Conservation (phyloP, 2,797 vertebrate species). For the Uromys caudimaculatus region DNA sequence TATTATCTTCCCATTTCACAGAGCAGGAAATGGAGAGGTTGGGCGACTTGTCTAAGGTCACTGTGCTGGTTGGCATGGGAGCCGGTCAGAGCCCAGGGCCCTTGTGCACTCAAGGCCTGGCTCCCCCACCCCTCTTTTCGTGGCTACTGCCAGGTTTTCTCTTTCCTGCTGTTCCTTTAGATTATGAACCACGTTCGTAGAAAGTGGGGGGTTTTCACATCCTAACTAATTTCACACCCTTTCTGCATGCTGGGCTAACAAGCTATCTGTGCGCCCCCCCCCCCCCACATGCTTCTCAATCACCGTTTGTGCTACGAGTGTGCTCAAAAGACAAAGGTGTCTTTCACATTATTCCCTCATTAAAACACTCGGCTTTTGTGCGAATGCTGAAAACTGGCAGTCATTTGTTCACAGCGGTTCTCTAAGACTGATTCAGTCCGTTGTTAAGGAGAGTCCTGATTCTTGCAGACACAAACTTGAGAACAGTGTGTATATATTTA, state of each 20-base stretch:
- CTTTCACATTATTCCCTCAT: slow-evolving; percentile 54
- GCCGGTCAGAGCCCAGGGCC: background rate
- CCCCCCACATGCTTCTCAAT: slow-evolving; percentile 21
- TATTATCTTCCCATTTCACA: slow-evolving; percentile 28
- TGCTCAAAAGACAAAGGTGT: slow-evolving; percentile 61
- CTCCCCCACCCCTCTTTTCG: background rate
- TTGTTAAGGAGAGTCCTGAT: background rate
- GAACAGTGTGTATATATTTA: background rate
- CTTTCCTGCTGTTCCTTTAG: slow-evolving; percentile 12
- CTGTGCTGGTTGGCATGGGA: background rate
- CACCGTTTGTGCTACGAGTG: slow-evolving; percentile 6
- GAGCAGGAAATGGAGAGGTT: slow-evolving; percentile 36
- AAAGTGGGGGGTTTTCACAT: slow-evolving; percentile 66
- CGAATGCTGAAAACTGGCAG: slow-evolving; percentile 24
- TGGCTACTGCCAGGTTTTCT: background rate
- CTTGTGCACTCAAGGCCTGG: background rate
- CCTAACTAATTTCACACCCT: slow-evolving; percentile 42
- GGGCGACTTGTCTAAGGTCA: slow-evolving; percentile 8
- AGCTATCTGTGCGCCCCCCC: background rate
- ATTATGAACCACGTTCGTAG: slow-evolving; percentile 12
- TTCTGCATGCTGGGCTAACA: background rate
- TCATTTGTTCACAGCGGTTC: background rate
- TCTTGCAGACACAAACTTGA: slow-evolving; percentile 5
- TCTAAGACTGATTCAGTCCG: background rate
- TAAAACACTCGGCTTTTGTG: slow-evolving; percentile 11